A percentile compares a stretch with the other conserved stretches of the same genome.
Conservation (phyloP, 2,888 invertebrate species). For the Dryadula phaetusa region DNA sequence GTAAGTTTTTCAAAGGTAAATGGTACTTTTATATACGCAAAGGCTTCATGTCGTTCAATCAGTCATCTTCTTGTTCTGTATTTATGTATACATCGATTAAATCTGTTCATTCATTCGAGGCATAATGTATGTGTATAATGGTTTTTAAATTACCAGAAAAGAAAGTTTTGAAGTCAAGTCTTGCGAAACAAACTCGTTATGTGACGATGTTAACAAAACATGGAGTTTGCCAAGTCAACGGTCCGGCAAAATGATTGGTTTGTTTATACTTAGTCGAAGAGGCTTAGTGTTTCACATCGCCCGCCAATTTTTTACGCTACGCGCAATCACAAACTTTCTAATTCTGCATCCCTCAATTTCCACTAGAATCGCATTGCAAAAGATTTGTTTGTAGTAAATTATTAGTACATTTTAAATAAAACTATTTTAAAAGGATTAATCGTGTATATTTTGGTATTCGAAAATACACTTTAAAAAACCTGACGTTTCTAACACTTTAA, state of each 20-base stretch:
- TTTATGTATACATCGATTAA: conserved; percentile 1
- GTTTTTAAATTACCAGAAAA: conserved; percentile 52
- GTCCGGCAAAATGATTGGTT: conserved; percentile 45
- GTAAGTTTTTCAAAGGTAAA: neutral
- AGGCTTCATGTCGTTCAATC: neutral
- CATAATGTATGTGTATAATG: conserved; percentile 15
- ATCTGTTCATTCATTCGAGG: conserved; percentile 2
- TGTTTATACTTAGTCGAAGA: conserved; percentile 37
- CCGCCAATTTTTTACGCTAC: conserved; percentile 53
- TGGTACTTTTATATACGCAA: neutral
- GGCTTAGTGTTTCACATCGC: conserved; percentile 45
- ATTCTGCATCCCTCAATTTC: conserved; percentile 35
- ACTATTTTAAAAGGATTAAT: too few species aligned
- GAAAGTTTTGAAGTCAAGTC: conserved; percentile 33
- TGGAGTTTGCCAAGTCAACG: conserved; percentile 43
- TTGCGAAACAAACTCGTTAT: conserved; percentile 42
- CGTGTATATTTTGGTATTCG: too few species aligned
- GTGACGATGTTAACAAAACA: conserved; percentile 43
- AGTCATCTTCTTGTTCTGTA: conserved; percentile 3
- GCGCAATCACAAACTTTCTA: conserved; percentile 51
- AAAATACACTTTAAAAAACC: too few species aligned
- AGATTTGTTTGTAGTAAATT: too few species aligned
- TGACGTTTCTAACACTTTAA: too few species aligned
- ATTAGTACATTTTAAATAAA: too few species aligned
- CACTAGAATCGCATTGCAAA: conserved; percentile 25